phyloP scores from a whole-genome alignment of 2,113 vertebrate species.

The Brachyhypopomus occidentalis region DNA sequence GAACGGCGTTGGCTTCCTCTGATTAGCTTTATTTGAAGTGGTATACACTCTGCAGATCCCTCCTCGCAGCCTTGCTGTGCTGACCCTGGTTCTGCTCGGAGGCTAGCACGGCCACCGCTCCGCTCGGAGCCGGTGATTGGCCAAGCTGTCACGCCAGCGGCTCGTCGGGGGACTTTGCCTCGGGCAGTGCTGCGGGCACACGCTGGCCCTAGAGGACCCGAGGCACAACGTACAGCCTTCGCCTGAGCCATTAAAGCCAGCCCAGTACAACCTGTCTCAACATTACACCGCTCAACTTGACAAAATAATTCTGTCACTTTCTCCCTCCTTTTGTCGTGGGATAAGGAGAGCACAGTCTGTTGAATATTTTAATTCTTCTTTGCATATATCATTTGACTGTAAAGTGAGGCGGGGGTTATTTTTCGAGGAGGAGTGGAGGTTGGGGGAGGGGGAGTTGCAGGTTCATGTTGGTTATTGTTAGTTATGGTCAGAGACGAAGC shows the following conservation, averaged over 20 bases:
- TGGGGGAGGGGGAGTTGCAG: constrained; percentile 3
- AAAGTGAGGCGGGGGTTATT: constrained; percentile 2
- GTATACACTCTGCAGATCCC: background rate
- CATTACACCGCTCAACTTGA: constrained; percentile 61
- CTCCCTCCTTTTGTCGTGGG: constrained; percentile 45
- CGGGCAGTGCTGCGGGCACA: constrained; percentile 58
- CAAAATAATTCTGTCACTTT: constrained; percentile 62
- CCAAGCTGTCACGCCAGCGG: constrained; percentile 50
- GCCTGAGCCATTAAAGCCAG: constrained; percentile 57
- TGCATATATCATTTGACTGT: constrained; percentile 46
- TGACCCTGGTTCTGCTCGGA: constrained; percentile 46
- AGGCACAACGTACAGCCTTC: constrained; percentile 51
- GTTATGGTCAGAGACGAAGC: background rate
- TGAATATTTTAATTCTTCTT: constrained; percentile 52
- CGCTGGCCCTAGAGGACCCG: constrained; percentile 53
- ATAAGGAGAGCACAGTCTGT: constrained; percentile 41
- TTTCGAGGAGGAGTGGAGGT: background rate
- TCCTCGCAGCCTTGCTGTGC: background rate
- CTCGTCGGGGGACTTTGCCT: constrained; percentile 55
- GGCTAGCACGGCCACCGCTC: constrained; percentile 36
- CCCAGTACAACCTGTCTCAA: constrained; percentile 59
- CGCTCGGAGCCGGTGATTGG: constrained; percentile 54
- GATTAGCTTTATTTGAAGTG: constrained; percentile 5
- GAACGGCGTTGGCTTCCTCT: background rate
- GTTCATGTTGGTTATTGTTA: constrained; percentile 27